phyloP scores from a whole-genome alignment of 1,140 invertebrate genomes.

The Armadillidium nasatum region DNA sequence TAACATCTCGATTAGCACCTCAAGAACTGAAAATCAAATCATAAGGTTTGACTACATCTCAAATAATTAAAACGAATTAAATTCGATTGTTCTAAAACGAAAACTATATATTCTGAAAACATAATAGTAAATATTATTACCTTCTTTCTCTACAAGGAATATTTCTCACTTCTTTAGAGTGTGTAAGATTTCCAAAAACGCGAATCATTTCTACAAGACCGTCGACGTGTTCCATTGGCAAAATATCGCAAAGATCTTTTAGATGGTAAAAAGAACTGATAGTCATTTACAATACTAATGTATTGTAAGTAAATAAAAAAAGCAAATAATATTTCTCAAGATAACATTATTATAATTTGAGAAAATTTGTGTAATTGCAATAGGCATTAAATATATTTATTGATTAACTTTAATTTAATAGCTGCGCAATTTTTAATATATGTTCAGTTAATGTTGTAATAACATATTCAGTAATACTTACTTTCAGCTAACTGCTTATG shows the following conservation, averaged over 20 bases:
- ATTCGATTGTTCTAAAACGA: too few relatives aligned
- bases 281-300: too few relatives aligned
- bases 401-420: not conserved
- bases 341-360: too few relatives aligned
- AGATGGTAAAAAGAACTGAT: too few relatives aligned
- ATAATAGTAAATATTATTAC: constrained; percentile 24
- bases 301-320: too few relatives aligned
- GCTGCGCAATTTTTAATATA: too few relatives aligned
- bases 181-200: constrained; percentile 63
- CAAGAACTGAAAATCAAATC: constrained; percentile 50
- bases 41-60: too few relatives aligned
- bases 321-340: too few relatives aligned
- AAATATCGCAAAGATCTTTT: constrained; percentile 51
- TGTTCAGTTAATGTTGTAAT: not conserved
- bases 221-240: constrained; percentile 55
- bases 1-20: constrained; percentile 54
- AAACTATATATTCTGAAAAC: too few relatives aligned
- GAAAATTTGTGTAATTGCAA: not conserved
- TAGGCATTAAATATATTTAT: constrained; percentile 22
- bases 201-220: constrained; percentile 59
- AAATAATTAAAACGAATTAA: too few relatives aligned
- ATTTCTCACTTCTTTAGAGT: constrained; percentile 58
- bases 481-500: constrained; percentile 49
- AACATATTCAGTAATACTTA: constrained; percentile 40
- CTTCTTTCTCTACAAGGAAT: constrained; percentile 41